Percentiles rank a stretch among this genome's conserved stretches.
phyloP scores from a whole-genome alignment of 1,140 invertebrate genomes.

The Sycophaga agraensis region DNA sequence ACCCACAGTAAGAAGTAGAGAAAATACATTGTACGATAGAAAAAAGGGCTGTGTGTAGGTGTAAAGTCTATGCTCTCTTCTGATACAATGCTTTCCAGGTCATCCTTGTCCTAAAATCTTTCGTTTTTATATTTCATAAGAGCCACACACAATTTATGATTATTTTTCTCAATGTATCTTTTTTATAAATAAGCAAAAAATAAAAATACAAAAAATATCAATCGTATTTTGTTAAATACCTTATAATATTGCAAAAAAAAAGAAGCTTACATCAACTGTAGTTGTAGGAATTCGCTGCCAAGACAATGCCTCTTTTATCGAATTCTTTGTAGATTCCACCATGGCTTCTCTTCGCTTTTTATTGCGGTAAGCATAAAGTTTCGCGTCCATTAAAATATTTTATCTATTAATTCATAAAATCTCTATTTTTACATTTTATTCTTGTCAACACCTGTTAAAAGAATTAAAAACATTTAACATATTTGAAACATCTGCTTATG shows the following conservation, averaged over 20 bases:
- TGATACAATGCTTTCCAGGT: constrained; percentile 37
- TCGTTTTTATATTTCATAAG: constrained; percentile 27
- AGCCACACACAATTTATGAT: background rate
- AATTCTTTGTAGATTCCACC: constrained; percentile 39
- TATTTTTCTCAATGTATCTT: constrained; percentile 20
- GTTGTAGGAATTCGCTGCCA: constrained; percentile 32
- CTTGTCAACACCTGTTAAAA: constrained; percentile 12
- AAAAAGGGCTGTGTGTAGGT: constrained; percentile 30
- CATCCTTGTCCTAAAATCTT: constrained; percentile 42
- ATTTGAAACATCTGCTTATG: too few relatives aligned
- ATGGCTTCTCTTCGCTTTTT: constrained; percentile 40
- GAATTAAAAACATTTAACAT: too few relatives aligned
- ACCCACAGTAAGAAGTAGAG: constrained; percentile 67
- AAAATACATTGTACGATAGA: constrained; percentile 37
- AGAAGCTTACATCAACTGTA: constrained; percentile 41
- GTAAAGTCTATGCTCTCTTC: constrained; percentile 38
- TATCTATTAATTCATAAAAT: background rate
- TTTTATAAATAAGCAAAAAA: constrained; percentile 1
- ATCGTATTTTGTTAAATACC: background rate
- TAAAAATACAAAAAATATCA: constrained; percentile 9
- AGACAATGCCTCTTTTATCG: constrained; percentile 34
- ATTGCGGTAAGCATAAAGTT: constrained; percentile 41
- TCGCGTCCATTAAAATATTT: constrained; percentile 40
- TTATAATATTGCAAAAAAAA: background rate
- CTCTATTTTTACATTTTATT: background rate